Evolutionary conservation across 2,888 invertebrate genomes (phyloP), one percentile per base, ranked within the genome.

Genomic region (Latheticus oryzae): DNA sequence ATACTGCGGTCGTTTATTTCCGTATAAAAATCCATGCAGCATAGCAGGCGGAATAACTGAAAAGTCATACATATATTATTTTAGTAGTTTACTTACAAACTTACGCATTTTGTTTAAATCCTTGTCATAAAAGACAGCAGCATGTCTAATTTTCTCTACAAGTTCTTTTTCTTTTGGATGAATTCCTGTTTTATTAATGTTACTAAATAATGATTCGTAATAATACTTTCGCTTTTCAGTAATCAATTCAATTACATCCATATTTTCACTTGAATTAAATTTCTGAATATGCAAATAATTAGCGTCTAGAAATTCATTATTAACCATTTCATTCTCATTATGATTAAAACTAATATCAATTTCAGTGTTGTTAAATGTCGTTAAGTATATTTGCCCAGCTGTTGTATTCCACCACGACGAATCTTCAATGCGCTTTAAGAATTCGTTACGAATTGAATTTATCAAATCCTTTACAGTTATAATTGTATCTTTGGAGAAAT

Each of bases 281-380:
- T n/a, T n/a, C n/a, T n/a, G 35, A 16, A 7, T 4, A 7, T 45
- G 28, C 7, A 30, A 12, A 11, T 16, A 30, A 8, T 45, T 28
- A 2, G 16, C 23, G 13, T 47, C 35, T 7, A 35, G 5, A 16
- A 35, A 33, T 4, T 35, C 47, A 5, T 45, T 21, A 8, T 45
- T 30, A 13, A 17, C n/a, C 9, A 9, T 32, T 8, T 23, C 47
- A n/a, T 9, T 28, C 3, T 8, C 11, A 8, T 5, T 28, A n/a
- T n/a, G 5, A n/a, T n/a, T 5, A 1, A n/a, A 5, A 7, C 92
- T 92, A 75, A 92, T 89, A 0, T 32, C 32, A 17, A 17, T 21
- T 19, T 11, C 19, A 2, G 26, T 35, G 1, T 23, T n/a, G 17
- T 9, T 13, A 24, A 35, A 37, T 3, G 3, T 5, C 4, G 15